Conservation (phyloP, 2,113 vertebrate genomes). For the Sinocyclocheilus anophthalmus region DNA sequence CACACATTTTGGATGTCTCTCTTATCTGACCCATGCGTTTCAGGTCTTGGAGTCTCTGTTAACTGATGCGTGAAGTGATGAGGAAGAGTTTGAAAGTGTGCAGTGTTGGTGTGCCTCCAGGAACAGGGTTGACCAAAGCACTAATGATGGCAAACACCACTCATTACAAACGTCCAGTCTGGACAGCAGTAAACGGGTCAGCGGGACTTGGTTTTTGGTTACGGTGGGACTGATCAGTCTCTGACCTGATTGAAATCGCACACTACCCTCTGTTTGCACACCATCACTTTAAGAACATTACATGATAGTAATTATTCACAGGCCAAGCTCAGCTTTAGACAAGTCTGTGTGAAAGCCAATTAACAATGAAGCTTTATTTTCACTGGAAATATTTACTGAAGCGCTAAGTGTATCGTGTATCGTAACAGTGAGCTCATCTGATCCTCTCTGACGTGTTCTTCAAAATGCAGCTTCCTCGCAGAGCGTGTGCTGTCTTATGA, state of each 20-base stretch:
- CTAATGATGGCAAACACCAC: not conserved
- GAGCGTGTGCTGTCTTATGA: not conserved
- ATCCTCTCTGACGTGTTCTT: conserved; percentile 59
- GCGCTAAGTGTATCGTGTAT: conserved; percentile 18
- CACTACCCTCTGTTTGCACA: not conserved
- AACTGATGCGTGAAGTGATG: no score
- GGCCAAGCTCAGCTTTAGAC: not conserved
- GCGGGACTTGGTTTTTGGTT: not conserved
- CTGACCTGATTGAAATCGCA: not conserved
- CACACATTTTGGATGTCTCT: no score
- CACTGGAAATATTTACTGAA: not conserved
- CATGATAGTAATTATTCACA: conserved; percentile 24
- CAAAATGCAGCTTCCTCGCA: conserved; percentile 29
- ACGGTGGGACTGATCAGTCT: not conserved
- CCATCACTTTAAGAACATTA: conserved; percentile 12
- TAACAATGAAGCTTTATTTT: conserved; percentile 50
- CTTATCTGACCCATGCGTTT: no score
- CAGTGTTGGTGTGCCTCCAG: no score
- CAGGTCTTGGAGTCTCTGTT: no score
- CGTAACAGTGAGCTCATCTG: conserved; percentile 60
- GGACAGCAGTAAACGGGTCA: not conserved
- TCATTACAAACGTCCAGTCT: not conserved
- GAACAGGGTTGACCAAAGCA: no score
- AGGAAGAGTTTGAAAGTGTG: no score
- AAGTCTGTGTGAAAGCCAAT: conserved; percentile 24